phyloP scores from a whole-genome alignment of 2,888 invertebrate genomes.

The Diaprepes abbreviatus region DNA sequence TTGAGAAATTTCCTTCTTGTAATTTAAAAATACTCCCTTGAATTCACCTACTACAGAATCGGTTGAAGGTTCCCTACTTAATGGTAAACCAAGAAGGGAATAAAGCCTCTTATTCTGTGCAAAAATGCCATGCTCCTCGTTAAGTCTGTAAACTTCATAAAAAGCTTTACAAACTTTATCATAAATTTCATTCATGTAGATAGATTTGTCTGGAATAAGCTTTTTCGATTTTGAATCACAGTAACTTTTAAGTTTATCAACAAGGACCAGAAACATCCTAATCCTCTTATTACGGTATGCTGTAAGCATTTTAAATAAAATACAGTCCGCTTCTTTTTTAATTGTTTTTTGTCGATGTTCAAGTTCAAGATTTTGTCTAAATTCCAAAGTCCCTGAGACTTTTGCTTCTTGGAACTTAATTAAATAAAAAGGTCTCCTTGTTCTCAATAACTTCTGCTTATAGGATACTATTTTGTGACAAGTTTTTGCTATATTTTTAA shows the following conservation, averaged over 20 bases:
- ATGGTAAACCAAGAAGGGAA: slow-evolving; percentile 60
- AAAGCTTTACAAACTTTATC: slow-evolving; percentile 66
- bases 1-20: slow-evolving; percentile 58
- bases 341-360: slow-evolving; percentile 61
- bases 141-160: slow-evolving; percentile 66
- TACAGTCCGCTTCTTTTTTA: slow-evolving; percentile 63
- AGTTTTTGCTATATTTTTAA: slow-evolving; percentile 55
- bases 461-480: slow-evolving; percentile 62
- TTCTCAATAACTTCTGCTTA: slow-evolving; percentile 67
- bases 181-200: slow-evolving; percentile 65
- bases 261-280: slow-evolving; percentile 56
- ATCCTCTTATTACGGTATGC: slow-evolving; percentile 57
- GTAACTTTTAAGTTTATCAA: slow-evolving; percentile 63
- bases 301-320: slow-evolving; percentile 61
- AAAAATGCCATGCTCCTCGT: slow-evolving; percentile 52
- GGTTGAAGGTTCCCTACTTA: slow-evolving; percentile 60
- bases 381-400: slow-evolving; percentile 59
- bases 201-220: slow-evolving; percentile 65
- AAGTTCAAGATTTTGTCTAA: slow-evolving; percentile 60
- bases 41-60: slow-evolving; percentile 64
- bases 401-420: slow-evolving; percentile 64
- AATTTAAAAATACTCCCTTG: slow-evolving; percentile 60
- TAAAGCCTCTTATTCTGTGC: slow-evolving; percentile 61
- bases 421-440: slow-evolving; percentile 67
- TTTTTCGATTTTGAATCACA: slow-evolving; percentile 65